Base-by-base conservation (phyloP, 2,113 vertebrate species). In the Engraulis encrasicolus region DNA sequence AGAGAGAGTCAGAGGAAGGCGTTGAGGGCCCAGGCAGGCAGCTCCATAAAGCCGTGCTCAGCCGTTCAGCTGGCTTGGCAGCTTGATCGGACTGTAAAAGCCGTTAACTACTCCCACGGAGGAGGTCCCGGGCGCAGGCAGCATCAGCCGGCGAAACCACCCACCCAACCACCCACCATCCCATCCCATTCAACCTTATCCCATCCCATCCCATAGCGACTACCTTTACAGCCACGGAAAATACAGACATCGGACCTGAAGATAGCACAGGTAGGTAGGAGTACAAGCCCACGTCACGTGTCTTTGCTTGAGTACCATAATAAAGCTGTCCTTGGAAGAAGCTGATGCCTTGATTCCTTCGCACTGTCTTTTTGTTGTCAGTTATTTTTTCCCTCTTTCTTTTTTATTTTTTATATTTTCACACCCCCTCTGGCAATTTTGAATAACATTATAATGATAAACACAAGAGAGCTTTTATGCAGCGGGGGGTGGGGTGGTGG, bases 51-150 rank as follows among this genome's bases (percentile, higher is more conserved):
- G n/a, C 48, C 77, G 14, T 5, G 80, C 36, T 45, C 17, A 34
- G 31, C n/a, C n/a, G 81, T 86, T 36, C 18, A 49, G 78, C 66
- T 77, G 20, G 50, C 48, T 50, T 50, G 31, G 82, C 85, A 86
- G 82, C 11, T 79, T 87, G 34, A 85, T 45, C 61, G 78, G 27
- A 85, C 78, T 78, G 37, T 40, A 87, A 83, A 82, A 78, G 78
- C 37, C 14, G 50, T 48, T 71, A 79, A 66, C 77, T 38, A 38
- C n/a, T 85, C 54, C 23, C 36, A 17, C 38, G 38, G 12, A 15
- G 6, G 17, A 78, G 19, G 77, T 23, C 37, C 77, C 61, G 61
- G 61, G 27, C 31, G 27, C 61, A 71, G 61, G 27, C 61, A 71
- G 61, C 61, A 34, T 31, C 61, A 71, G 61, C 34, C 15, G 27